A percentile compares a stretch with the other conserved stretches of the same genome.
Conservation (phyloP, 2,797 vertebrate species). For the Rhodeus uyekii region DNA sequence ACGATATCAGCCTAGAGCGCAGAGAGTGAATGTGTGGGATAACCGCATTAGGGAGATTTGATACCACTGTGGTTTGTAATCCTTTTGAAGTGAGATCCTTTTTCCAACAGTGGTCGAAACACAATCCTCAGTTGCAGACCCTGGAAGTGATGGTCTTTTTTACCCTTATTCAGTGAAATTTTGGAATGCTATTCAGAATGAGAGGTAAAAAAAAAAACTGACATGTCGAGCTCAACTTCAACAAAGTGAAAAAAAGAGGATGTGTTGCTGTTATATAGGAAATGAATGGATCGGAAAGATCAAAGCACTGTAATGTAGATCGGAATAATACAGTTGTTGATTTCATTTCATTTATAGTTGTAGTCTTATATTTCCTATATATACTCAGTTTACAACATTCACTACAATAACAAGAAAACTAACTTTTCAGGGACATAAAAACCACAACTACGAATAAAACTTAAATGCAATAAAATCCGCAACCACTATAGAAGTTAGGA, state of each 20-base stretch:
- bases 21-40: constrained; percentile 43
- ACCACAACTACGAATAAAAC: background rate
- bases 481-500: background rate
- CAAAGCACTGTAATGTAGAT: background rate
- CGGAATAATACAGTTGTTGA: background rate
- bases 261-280: background rate
- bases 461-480: background rate
- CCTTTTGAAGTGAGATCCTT: constrained; percentile 78
- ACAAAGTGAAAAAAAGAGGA: constrained; percentile 34
- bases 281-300: background rate
- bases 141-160: constrained; percentile 51
- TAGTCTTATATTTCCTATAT: background rate
- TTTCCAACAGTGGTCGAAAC: constrained; percentile 73
- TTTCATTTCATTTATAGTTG: background rate
- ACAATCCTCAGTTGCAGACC: constrained; percentile 69
- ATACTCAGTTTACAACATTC: background rate
- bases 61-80: constrained; percentile 75
- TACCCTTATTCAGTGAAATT: constrained; percentile 4
- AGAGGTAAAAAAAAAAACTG: constrained; percentile 56
- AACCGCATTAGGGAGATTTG: constrained; percentile 58
- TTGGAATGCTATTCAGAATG: constrained; percentile 60
- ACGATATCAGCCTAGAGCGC: constrained; percentile 49
- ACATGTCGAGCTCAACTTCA: constrained; percentile 46
- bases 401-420: background rate
- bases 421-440: background rate